These are phyloP conservation scores for Pimephales promelas DNA, from an alignment of 2,113 vertebrate genomes.

Conservation along the genomic window DNA sequence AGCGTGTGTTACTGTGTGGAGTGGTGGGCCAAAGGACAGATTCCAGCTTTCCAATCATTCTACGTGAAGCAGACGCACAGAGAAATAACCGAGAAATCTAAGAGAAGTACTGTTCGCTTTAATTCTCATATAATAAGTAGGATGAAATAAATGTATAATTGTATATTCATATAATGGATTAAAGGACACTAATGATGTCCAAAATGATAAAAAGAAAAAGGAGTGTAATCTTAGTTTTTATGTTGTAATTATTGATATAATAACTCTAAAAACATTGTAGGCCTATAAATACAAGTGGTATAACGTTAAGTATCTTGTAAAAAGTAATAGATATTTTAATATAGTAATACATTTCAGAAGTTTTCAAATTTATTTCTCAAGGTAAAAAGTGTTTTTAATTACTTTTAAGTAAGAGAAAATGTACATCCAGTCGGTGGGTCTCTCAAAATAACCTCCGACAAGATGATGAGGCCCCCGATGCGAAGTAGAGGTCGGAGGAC, in stretches of 20 bases:
- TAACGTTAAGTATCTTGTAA: neutral
- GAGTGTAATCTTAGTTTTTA: neutral
- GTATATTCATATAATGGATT: neutral
- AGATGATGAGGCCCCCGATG: too few relatives aligned
- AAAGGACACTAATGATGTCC: neutral
- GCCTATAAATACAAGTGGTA: neutral
- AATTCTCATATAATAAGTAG: neutral
- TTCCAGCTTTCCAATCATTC: constrained; percentile 49
- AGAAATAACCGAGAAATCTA: constrained; percentile 14
- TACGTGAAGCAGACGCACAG: constrained; percentile 1
- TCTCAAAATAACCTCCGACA: too few relatives aligned
- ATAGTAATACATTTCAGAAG: neutral
- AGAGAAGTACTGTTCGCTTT: constrained; percentile 35
- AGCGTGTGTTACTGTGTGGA: constrained; percentile 71
- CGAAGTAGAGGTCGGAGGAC: too few relatives aligned
- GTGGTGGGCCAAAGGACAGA: constrained; percentile 60
- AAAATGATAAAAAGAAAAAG: neutral
- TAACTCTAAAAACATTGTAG: neutral
- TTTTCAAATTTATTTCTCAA: neutral
- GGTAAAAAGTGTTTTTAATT: neutral
- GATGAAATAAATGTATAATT: neutral
- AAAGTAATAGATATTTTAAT: neutral
- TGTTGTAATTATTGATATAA: neutral
- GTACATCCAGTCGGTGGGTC: too few relatives aligned
- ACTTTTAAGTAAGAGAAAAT: neutral